These are phyloP conservation scores for Hydra vulgaris DNA, from an alignment of 30 jellyfish, hydroid and myxozoan species.

Conservation along the genomic window DNA sequence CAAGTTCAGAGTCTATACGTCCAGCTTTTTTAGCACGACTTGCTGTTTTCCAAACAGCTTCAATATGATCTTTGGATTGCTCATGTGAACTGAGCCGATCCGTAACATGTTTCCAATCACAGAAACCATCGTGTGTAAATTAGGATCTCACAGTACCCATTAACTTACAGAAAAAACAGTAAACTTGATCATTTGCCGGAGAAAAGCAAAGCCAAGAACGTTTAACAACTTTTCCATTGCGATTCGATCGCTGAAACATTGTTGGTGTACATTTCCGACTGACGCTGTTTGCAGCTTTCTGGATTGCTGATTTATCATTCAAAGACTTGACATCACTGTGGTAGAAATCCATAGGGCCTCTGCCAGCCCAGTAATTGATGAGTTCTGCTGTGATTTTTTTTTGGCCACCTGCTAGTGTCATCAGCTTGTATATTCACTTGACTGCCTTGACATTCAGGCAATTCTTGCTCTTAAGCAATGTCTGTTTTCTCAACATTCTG, in stretches of 20 bases:
- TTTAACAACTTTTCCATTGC: neutral
- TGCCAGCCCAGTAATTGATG: neutral
- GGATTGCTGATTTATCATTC: neutral
- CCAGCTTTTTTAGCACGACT: neutral
- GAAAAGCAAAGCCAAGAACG: slow-evolving; percentile 15
- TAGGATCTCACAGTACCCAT: too few relatives aligned
- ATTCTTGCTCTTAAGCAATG: neutral
- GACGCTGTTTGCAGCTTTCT: neutral
- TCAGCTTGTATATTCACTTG: neutral
- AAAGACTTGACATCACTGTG: neutral
- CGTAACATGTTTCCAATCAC: neutral
- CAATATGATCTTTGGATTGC: neutral
- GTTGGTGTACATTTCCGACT: neutral
- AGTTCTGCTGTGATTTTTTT: neutral
- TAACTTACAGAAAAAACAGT: slow-evolving; percentile 2
- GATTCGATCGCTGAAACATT: neutral
- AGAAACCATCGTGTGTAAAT: too few relatives aligned
- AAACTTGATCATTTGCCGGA: too few relatives aligned
- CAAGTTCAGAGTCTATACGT: neutral
- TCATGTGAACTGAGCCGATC: neutral
- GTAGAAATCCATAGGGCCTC: neutral
- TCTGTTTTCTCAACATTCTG: neutral
- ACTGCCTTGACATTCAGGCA: neutral
- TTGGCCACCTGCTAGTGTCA: neutral
- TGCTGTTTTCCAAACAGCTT: neutral